These are phyloP conservation scores for Alethe diademata DNA, from an alignment of 2,113 vertebrate species.

Conservation along the genomic window DNA sequence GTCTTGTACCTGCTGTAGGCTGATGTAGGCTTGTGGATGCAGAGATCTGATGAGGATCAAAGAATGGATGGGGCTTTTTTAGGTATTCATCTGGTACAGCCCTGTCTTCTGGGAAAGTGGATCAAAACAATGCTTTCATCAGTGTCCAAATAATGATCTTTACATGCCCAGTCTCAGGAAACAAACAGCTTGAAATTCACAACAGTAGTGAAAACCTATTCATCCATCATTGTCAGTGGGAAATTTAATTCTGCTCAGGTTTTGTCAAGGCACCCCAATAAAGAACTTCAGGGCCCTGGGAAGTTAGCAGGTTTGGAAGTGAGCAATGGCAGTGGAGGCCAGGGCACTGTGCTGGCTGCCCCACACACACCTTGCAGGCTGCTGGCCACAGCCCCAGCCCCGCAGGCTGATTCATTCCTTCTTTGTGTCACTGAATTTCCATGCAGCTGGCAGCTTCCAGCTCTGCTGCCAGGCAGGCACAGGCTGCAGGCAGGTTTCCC, in stretches of 20 bases:
- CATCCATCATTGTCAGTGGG: background rate
- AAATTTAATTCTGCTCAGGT: background rate
- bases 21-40: background rate
- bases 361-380: background rate
- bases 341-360: background rate
- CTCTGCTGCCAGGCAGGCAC: background rate
- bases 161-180: background rate
- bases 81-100: background rate
- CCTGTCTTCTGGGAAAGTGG: background rate
- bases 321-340: background rate
- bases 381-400: background rate
- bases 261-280: background rate
- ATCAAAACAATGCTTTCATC: background rate
- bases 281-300: background rate
- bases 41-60: background rate
- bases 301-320: background rate
- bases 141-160: background rate
- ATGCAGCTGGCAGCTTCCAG: background rate
- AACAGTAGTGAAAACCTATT: background rate
- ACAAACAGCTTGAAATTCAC: background rate
- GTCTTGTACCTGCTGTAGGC: background rate
- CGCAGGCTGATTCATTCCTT: fast-evolving
- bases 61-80: background rate
- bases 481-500: background rate
- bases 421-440: background rate